A percentile compares a stretch with the other conserved stretches of the same genome.
These are phyloP conservation scores for Netelia virgata DNA, from an alignment of 2,888 invertebrate species.

Conservation along the genomic window DNA sequence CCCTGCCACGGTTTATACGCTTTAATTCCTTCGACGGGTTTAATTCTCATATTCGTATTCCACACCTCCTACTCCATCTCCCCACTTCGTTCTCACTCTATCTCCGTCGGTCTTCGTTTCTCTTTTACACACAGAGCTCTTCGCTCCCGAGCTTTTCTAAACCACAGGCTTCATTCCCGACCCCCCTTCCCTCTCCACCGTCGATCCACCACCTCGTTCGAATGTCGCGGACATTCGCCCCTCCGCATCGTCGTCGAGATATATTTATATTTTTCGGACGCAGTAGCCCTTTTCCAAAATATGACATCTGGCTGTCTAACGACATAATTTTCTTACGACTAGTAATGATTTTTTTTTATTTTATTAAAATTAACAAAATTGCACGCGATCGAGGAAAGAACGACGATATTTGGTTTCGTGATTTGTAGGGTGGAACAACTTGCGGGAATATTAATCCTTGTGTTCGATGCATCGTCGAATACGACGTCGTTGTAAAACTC, in stretches of 20 bases:
- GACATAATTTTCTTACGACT: too few species aligned
- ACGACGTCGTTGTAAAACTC: constrained; percentile 31
- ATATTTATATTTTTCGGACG: constrained; percentile 9
- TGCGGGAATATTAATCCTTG: constrained; percentile 6
- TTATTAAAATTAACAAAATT: too few species aligned
- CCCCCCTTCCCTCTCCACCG: constrained; percentile 51
- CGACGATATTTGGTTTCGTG: too few species aligned
- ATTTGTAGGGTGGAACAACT: too few species aligned
- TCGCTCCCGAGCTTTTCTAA: not conserved
- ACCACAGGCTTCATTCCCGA: constrained; percentile 39
- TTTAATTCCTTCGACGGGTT: constrained; percentile 85
- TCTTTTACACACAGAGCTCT: constrained; percentile 2
- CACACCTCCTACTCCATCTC: constrained; percentile 73
- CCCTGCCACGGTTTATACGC: constrained; percentile 77
- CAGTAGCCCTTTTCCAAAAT: constrained; percentile 4
- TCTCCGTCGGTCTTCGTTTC: constrained; percentile 3
- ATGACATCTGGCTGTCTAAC: not conserved
- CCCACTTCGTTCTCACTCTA: constrained; percentile 52
- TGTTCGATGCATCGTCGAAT: not conserved
- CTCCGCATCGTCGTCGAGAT: constrained; percentile 1
- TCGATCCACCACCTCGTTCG: constrained; percentile 66
- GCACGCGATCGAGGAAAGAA: too few species aligned
- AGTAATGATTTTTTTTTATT: too few species aligned
- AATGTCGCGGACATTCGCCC: constrained; percentile 73
- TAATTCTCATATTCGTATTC: constrained; percentile 85